Evolutionary conservation across 1,140 invertebrate genomes (phyloP).

Genomic region (Neodiprion virginianus): DNA sequence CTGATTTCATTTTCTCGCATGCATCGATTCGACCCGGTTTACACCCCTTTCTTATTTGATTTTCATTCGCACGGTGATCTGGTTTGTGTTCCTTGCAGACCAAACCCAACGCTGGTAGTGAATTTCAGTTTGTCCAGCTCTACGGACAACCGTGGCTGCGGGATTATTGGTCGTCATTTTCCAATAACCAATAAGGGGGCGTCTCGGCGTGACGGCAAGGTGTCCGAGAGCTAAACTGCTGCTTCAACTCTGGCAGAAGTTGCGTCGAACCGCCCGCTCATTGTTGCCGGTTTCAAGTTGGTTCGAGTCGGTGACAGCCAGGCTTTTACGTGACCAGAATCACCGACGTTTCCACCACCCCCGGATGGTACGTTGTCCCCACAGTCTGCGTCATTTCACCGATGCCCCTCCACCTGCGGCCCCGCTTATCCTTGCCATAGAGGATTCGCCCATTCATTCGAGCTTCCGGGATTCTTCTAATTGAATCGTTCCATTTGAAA

Average conservation of each 20-base stretch:
- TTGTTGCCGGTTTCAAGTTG: slow-evolving; percentile 14
- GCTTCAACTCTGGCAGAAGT: neutral
- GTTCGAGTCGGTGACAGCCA: slow-evolving; percentile 30
- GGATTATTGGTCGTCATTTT: slow-evolving; percentile 10
- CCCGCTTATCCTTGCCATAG: neutral
- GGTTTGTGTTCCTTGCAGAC: too few relatives aligned
- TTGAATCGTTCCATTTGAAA: slow-evolving; percentile 5
- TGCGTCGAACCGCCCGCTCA: neutral
- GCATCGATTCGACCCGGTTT: neutral
- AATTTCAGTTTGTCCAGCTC: neutral
- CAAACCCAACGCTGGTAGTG: neutral
- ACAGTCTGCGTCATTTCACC: neutral
- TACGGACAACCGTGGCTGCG: too few relatives aligned
- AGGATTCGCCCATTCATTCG: neutral
- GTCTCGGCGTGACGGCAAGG: neutral
- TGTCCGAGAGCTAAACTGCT: slow-evolving; percentile 4
- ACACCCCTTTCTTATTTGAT: too few relatives aligned
- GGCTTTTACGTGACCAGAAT: slow-evolving; percentile 40
- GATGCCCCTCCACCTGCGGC: neutral
- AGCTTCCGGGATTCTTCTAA: slow-evolving; percentile 5
- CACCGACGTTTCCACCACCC: slow-evolving; percentile 11
- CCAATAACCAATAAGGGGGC: slow-evolving; percentile 17
- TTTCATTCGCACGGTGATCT: too few relatives aligned
- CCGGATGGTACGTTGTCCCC: neutral
- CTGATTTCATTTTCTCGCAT: neutral